Percentiles rank a stretch among this genome's conserved stretches.
phyloP scores from a whole-genome alignment of 30 jellyfish, hydroid and myxozoan species.

The Pelagia noctiluca region DNA sequence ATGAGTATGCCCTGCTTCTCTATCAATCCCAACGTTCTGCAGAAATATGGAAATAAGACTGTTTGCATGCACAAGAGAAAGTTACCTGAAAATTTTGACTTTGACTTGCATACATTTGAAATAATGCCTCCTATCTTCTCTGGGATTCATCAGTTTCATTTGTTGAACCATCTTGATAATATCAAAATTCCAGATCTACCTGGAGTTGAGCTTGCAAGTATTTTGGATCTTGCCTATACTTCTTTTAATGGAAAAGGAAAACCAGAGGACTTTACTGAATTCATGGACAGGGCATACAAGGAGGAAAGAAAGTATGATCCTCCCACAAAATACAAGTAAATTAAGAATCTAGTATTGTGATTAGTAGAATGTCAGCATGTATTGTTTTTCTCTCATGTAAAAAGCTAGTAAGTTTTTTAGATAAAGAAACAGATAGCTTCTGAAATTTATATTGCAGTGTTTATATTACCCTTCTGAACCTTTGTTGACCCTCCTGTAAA shows the following conservation, averaged over 20 bases:
- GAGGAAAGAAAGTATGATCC: conserved; percentile 59
- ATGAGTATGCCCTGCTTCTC: conserved; percentile 73
- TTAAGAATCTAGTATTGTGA: no score
- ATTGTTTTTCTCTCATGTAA: no score
- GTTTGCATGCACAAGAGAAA: conserved; percentile 37
- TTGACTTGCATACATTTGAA: conserved; percentile 23
- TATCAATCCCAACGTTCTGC: conserved; percentile 15
- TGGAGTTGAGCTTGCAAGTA: conserved; percentile 24
- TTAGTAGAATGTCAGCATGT: no score
- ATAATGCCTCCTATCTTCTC: conserved; percentile 56
- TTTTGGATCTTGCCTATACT: conserved; percentile 36
- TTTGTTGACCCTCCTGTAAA: no score
- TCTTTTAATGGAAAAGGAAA: conserved; percentile 54
- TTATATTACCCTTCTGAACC: no score
- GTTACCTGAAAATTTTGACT: conserved; percentile 53
- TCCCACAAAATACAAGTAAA: conserved; percentile 51
- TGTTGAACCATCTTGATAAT: conserved; percentile 5
- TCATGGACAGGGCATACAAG: conserved; percentile 33
- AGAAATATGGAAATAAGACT: conserved; percentile 2
- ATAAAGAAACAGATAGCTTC: no score
- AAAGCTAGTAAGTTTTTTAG: no score
- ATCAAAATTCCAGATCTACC: conserved; percentile 22
- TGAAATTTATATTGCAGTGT: no score
- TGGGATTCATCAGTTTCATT: not conserved
- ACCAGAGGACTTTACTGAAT: conserved; percentile 54